Evolutionary conservation across 2,888 invertebrate genomes (phyloP).

Genomic region (Dusona sp.): DNA sequence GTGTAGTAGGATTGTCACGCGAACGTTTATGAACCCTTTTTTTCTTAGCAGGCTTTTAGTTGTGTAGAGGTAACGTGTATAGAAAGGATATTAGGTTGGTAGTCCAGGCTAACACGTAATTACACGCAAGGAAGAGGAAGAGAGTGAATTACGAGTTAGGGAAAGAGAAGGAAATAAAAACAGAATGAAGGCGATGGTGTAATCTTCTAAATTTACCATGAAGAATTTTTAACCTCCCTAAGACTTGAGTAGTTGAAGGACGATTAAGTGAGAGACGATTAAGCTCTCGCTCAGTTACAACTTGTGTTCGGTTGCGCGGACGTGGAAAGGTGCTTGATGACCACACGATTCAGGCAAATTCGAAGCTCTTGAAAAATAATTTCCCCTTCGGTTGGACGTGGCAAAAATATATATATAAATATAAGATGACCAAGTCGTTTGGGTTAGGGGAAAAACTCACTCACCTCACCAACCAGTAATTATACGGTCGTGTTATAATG

Average conservation of each 20-base stretch:
- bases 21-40: conserved; percentile 68
- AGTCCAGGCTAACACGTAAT: conserved; percentile 55
- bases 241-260: conserved; percentile 54
- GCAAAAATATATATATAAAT: conserved; percentile 19
- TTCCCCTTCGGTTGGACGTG: conserved; percentile 9
- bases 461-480: conserved; percentile 50
- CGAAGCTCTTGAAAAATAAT: conserved; percentile 61
- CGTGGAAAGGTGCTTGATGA: conserved; percentile 21
- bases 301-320: conserved; percentile 39
- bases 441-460: conserved; percentile 15
- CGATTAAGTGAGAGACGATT: conserved; percentile 67
- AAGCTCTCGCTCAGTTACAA: conserved; percentile 46
- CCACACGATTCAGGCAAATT: conserved; percentile 29
- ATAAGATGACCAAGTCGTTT: background rate
- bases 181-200: conserved; percentile 53
- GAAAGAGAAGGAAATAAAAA: conserved; percentile 36
- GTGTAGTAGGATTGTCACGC: conserved; percentile 57
- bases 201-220: conserved; percentile 71
- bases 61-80: conserved; percentile 20
- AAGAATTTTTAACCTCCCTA: conserved; percentile 49
- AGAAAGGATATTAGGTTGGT: conserved; percentile 40
- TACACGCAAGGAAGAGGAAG: conserved; percentile 30
- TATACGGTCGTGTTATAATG: conserved; percentile 58
- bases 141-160: conserved; percentile 7
- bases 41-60: conserved; percentile 17